Evolutionary conservation across 2,113 vertebrate genomes (phyloP), one percentile per base, ranked within the genome.

Genomic region (Thunnus maccoyii): DNA sequence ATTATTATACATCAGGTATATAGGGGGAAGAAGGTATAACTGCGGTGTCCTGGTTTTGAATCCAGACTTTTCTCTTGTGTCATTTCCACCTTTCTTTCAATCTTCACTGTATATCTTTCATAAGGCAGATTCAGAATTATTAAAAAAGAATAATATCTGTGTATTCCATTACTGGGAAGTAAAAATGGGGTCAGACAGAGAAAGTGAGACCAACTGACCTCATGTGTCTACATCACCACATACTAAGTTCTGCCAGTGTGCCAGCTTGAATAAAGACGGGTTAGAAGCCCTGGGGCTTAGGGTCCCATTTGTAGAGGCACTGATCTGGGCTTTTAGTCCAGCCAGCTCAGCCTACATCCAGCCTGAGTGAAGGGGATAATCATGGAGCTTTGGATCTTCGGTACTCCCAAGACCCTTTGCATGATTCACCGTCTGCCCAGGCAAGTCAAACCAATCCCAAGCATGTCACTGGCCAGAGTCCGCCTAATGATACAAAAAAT

Each of bases 301-400:
- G 66, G 68, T 76, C 76, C 78, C 88, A 76, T 76, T 86, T 90
- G 86, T 73, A 63, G 71, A 88, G 47, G 71, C 78, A 78, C 80
- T 90, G 78, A 92, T 88, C 89, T 82, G 84, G 13, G 83, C 77
- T 88, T 88, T 88, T 70, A 85, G 85, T 81, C 78, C 78, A 70
- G 44, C 76, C 79, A 83, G 76, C 85, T 92, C 77, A 78, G 73
- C 60, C 67, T 77, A 78, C 72, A 76, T 83, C 82, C 83, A 80
- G 79, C 55, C 72, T 65, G 71, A 84, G 63, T 77, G 70, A 87
- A 83, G 89, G 44, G 78, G 72, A 92, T 86, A 88, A 90, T 89
- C 79, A 66, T 15, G 41, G 68, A 50, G 85, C 78, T 90, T 82
- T 83, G 86, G 86, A 82, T 87, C 76, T 66, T 68, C 76, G 51